Base-by-base conservation (phyloP, 2,113 vertebrate genomes). In the Turdus rufiventris region DNA sequence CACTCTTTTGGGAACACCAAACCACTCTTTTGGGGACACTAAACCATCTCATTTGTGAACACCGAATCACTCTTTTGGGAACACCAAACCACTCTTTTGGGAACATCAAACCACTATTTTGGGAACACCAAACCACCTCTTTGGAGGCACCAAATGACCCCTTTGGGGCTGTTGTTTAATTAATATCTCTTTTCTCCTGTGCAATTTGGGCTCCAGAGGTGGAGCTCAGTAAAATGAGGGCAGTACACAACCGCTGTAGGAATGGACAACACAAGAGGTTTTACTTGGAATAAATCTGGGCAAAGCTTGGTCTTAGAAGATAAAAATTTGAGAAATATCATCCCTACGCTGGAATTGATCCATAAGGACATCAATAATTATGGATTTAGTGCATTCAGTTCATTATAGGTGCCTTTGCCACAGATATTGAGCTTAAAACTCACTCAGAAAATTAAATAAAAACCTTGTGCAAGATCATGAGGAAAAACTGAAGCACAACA, bases 331-430 rank as follows among this genome's bases (percentile, higher is more conserved):
- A 16, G 24, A 13, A n/a, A 14, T 19, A 6, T 34, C 25, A 33
- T 38, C 40, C 40, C 8, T 16, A 0, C 2, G 2, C 21, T 17
- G 53, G 45, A 68, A 40, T 2, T 0, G 0, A 48, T 62, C 57
- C 16, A 1, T 16, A 8, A 50, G 28, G 11, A 33, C 2, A 16
- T 5, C 4, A 43, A 40, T 5, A 40, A n/a, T 13, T 18, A 14
- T 1, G 9, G 2, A 43, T 83, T 71, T 23, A 28, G 6, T 6
- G 18, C 50, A 19, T 9, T 9, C 34, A 18, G 6, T 29, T 74
- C 18, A 2, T 11, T 66, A n/a, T 6, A 70, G 6, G 5, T 13
- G 9, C 28, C 18, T 63, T 61, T 40, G n/a, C 20, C 5, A 8
- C 9, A n/a, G 18, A 7, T 5, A 36, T 12, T 48, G 38, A 36